phyloP scores from a whole-genome alignment of 2,888 invertebrate species.

The Melanchra persicariae region DNA sequence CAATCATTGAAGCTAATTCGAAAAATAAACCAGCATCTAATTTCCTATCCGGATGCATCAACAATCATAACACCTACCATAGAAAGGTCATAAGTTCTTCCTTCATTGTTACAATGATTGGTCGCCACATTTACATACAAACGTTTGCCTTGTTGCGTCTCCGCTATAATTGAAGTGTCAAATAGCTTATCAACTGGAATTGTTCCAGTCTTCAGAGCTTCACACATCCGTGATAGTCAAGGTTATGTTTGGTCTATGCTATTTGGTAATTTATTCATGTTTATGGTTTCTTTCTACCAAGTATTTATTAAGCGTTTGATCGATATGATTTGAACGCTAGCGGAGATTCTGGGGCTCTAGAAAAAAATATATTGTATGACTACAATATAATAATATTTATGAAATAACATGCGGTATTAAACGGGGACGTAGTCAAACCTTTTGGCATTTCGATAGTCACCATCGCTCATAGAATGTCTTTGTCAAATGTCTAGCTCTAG shows the following conservation, averaged over 20 bases:
- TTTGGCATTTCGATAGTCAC: not conserved
- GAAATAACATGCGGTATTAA: no score
- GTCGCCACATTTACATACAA: constrained; percentile 76
- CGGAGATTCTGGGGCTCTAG: no score
- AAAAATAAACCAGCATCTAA: not conserved
- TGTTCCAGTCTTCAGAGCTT: constrained; percentile 45
- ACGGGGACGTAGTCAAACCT: not conserved
- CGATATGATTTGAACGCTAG: no score
- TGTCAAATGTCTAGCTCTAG: no score
- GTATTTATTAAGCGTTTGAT: not conserved
- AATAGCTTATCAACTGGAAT: constrained; percentile 67
- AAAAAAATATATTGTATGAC: no score
- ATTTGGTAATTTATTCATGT: not conserved
- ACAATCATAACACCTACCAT: constrained; percentile 44
- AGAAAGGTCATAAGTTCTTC: constrained; percentile 65
- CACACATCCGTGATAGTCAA: constrained; percentile 58
- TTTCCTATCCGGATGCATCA: constrained; percentile 19
- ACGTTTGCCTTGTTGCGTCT: constrained; percentile 67
- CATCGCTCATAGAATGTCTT: not conserved
- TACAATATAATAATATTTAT: no score
- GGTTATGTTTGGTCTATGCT: constrained; percentile 45
- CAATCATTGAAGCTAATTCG: not conserved
- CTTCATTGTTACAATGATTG: constrained; percentile 68
- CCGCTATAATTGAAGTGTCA: constrained; percentile 77
- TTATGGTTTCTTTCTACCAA: no score